Percentiles rank a stretch among this genome's conserved stretches.
Conservation (phyloP, 2,797 vertebrate genomes). For the Tiaroga cobitis region DNA sequence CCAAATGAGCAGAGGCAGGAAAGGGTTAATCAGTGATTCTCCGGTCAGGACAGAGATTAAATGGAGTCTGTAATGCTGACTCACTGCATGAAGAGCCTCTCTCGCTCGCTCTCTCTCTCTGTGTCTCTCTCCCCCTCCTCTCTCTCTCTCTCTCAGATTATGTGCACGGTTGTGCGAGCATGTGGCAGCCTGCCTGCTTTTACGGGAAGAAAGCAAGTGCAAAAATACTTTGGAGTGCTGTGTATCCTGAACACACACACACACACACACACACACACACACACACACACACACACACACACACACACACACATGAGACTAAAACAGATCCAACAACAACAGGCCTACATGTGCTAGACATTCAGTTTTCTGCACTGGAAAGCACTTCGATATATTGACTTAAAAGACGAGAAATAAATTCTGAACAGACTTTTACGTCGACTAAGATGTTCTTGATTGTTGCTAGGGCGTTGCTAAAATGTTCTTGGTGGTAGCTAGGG, state of each 20-base stretch:
- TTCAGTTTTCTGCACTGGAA: not conserved
- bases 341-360: constrained; percentile 2
- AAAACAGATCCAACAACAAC: constrained; percentile 16
- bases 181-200: constrained; percentile 67
- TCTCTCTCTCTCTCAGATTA: constrained; percentile 73
- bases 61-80: constrained; percentile 81
- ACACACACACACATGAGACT: not conserved
- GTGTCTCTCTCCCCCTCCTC: constrained; percentile 52
- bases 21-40: constrained; percentile 72
- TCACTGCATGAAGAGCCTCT: constrained; percentile 73
- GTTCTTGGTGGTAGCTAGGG: not conserved
- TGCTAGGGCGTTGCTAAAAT: not conserved
- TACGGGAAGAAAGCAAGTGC: constrained; percentile 71
- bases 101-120: constrained; percentile 47
- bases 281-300: not conserved
- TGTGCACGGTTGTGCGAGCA: constrained; percentile 29
- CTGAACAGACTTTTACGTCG: not conserved
- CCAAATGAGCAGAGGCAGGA: constrained; percentile 56
- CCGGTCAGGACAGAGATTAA: constrained; percentile 72
- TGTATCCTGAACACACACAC: constrained; percentile 57
- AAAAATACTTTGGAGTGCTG: constrained; percentile 37
- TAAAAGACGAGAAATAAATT: not conserved
- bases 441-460: not conserved
- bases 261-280: too few species aligned
- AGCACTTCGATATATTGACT: not conserved